Conservation (phyloP, 2,888 invertebrate species). For the Mesorhabditis spiculigera region DNA sequence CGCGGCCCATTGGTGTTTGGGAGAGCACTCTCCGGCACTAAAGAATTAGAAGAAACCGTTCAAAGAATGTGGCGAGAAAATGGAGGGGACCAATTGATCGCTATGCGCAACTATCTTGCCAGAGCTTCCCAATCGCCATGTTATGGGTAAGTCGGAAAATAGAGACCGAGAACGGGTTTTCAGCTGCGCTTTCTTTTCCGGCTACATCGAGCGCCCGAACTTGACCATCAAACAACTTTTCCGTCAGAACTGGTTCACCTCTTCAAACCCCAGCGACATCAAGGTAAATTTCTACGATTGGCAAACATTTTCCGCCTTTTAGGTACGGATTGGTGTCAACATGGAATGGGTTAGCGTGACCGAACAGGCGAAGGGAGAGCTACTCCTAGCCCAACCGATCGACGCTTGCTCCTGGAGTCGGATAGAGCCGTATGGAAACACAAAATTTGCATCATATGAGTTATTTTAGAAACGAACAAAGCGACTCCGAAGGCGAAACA, state of each 20-base stretch:
- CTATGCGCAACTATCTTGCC: not conserved
- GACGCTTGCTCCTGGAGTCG: not conserved
- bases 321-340: slow-evolving; percentile 4
- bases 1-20: slow-evolving; percentile 1
- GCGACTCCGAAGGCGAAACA: not conserved
- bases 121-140: not conserved
- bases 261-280: not conserved
- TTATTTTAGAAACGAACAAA: not conserved
- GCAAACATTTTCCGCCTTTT: not conserved
- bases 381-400: slow-evolving; percentile 1
- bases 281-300: not conserved
- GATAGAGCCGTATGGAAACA: not conserved
- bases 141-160: not conserved
- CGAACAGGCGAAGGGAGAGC: not conserved
- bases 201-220: not conserved
- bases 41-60: not conserved
- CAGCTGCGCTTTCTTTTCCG: not conserved
- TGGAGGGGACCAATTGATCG: not conserved
- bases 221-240: not conserved
- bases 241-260: slow-evolving; percentile 2
- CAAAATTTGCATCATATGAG: too few species aligned
- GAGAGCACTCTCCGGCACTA: not conserved
- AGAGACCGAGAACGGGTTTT: not conserved
- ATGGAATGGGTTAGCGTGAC: not conserved
- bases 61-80: not conserved